Evolutionary conservation across 2,888 invertebrate species (phyloP), one percentile per base, ranked within the genome.

Genomic region (Lissocephala sabroskyi): DNA sequence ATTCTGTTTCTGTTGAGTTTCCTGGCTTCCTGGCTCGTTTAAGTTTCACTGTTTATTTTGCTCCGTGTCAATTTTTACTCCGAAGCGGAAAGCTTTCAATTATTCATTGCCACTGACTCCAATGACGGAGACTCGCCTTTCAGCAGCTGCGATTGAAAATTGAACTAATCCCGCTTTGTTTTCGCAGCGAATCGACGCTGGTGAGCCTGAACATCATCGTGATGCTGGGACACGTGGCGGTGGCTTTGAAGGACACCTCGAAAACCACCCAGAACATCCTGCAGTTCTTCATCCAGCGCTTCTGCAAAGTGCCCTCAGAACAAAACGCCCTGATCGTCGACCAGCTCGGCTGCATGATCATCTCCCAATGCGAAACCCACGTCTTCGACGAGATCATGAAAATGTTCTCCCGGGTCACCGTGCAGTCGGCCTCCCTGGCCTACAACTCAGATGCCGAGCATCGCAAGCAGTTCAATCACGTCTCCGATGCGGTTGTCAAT

Each of bases 161-260:
- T n/a, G n/a, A n/a, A n/a, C n/a, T n/a, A n/a, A n/a, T n/a, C n/a
- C n/a, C n/a, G n/a, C n/a, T 35, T 29, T 14, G 0, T 28, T 49
- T 62, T 86, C 86, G 1, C 83, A 96, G 95, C 70, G 95, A 96
- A 85, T 95, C 95, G 0, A 92, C 94, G 0, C 86, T 99, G 28
- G 96, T 99, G 32, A 95, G 97, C 54, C 93, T 95, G 26, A 99
- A 99, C 82, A 97, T 98, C 35, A 97, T 99, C 29, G 93, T 97
- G 44, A 97, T 98, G 90, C 86, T 99, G 83, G 98, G 99, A 0
- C 96, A 97, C 78, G 95, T 99, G 10, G 98, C 98, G 0, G 96
- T 98, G 1, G 94, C 96, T 0, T 86, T 98, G 62, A 95, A 95
- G 80, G 94, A 96, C 65, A 95, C 95, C 0, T 94, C 96, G 0